Evolutionary conservation across 1,140 invertebrate genomes (phyloP).

Genomic region (Drosophila elegans): DNA sequence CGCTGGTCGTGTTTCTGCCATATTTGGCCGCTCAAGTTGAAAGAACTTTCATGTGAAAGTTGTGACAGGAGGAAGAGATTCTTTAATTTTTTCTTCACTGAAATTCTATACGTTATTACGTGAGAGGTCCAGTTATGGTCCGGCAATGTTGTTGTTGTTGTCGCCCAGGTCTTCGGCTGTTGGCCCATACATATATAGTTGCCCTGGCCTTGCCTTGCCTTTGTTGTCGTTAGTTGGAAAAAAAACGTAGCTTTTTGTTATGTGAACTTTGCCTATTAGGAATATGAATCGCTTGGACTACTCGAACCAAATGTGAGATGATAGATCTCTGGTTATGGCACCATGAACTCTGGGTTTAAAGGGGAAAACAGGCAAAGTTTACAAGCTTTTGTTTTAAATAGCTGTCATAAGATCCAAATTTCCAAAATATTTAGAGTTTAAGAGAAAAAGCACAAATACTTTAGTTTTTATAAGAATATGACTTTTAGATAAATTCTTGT

Average conservation of each 20-base stretch:
- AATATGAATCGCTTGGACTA: slow-evolving; percentile 25
- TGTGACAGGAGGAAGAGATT: slow-evolving; percentile 81
- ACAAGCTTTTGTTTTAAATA: neutral
- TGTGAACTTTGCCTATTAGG: slow-evolving; percentile 79
- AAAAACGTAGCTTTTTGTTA: slow-evolving; percentile 24
- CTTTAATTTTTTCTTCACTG: slow-evolving; percentile 49
- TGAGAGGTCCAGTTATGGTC: slow-evolving; percentile 82
- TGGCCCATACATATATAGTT: slow-evolving; percentile 16
- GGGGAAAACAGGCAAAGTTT: neutral
- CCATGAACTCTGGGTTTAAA: neutral
- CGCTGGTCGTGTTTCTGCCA: slow-evolving; percentile 64
- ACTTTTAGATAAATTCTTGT: no score
- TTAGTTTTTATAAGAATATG: no score
- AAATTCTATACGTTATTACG: slow-evolving; percentile 81
- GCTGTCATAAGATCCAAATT: neutral
- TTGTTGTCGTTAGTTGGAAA: slow-evolving; percentile 38
- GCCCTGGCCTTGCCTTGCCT: slow-evolving; percentile 30
- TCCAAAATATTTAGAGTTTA: neutral
- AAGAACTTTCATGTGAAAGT: slow-evolving; percentile 84
- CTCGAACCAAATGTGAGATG: neutral
- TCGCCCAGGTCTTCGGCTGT: slow-evolving; percentile 14
- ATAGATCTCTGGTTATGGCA: slow-evolving; percentile 23
- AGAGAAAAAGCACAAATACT: no score
- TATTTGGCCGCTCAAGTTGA: slow-evolving; percentile 82
- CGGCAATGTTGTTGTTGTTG: slow-evolving; percentile 55